Conservation (phyloP, 2,113 vertebrate species). For the Malurus elegans region DNA sequence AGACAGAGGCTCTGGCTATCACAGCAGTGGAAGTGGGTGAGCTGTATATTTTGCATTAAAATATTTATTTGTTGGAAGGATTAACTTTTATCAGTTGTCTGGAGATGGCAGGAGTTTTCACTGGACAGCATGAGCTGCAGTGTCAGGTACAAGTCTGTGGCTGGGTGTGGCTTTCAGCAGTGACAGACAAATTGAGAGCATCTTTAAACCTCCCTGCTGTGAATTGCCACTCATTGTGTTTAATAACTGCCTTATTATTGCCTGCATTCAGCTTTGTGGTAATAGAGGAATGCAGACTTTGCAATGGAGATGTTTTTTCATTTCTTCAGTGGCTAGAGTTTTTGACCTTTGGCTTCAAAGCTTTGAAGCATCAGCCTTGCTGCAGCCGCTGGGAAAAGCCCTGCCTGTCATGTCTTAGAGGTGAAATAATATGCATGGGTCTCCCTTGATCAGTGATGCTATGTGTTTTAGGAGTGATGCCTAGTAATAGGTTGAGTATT, state of each 20-base stretch:
- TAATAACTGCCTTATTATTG: not conserved
- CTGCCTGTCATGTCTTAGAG: not conserved
- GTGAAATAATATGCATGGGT: not conserved
- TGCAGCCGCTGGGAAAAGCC: not conserved
- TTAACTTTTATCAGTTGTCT: not conserved
- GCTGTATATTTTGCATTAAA: not conserved
- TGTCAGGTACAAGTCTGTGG: not conserved
- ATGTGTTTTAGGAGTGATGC: not conserved
- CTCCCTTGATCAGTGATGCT: not conserved
- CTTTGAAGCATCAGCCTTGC: not conserved
- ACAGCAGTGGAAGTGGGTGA: accelerated
- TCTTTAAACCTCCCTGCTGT: not conserved
- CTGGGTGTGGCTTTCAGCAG: not conserved
- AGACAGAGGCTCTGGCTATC: not conserved
- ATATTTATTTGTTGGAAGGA: not conserved
- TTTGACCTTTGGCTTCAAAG: not conserved
- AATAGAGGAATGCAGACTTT: not conserved
- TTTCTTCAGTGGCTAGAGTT: not conserved
- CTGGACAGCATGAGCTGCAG: accelerated
- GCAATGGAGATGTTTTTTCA: not conserved
- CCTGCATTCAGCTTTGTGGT: not conserved
- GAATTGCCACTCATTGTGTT: not conserved
- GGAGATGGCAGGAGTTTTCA: not conserved
- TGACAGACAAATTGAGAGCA: not conserved
- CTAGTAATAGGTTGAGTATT: not conserved